Base-by-base conservation (phyloP, 2,888 invertebrate genomes). In the Drosophila affinis region DNA sequence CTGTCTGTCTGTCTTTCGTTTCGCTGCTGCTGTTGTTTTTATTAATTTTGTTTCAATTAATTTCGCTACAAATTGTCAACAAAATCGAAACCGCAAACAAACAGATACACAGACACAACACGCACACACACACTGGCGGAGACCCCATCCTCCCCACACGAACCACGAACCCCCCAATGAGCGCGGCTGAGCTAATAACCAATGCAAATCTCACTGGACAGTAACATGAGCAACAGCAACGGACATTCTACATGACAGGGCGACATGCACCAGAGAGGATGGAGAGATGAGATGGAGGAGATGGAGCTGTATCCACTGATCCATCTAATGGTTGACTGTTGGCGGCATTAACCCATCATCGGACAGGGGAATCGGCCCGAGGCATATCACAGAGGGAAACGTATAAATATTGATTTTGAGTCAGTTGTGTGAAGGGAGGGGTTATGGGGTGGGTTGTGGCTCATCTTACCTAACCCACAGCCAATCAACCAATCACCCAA, bases 1-100 rank as follows among this genome's bases (percentile, higher is more conserved):
- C 14, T 14, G 39, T 2, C 6, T 14, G 39, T 39, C 39, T 0
- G 65, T 46, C 32, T 49, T 56, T 14, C 45, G 46, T 39, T 44
- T 58, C 53, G 51, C 64, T 70, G 70, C 65, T 75, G 56, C 64
- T 70, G 70, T 71, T 75, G 56, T 76, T 75, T 76, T 76, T 88
- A 85, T 85, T 85, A 88, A 88, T 88, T 85, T 78, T 69, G 52
- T 73, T 76, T 87, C 79, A 87, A 85, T 85, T 84, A 85, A 85
- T 85, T 88, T 87, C 73, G 72, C 76, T 84, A 77, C 87, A 84
- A 81, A 87, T 88, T 85, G 88, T 88, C 88, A 85, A 84, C 81
- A 77, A 81, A 78, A 70, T 67, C 72, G 68, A 54, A 85, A 70
- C 76, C 79, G 45, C 87, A 81, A 67, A 72, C 72, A 68, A 67